These are phyloP conservation scores for Argopecten irradians DNA, from an alignment of 1,140 invertebrate genomes.

Conservation along the genomic window DNA sequence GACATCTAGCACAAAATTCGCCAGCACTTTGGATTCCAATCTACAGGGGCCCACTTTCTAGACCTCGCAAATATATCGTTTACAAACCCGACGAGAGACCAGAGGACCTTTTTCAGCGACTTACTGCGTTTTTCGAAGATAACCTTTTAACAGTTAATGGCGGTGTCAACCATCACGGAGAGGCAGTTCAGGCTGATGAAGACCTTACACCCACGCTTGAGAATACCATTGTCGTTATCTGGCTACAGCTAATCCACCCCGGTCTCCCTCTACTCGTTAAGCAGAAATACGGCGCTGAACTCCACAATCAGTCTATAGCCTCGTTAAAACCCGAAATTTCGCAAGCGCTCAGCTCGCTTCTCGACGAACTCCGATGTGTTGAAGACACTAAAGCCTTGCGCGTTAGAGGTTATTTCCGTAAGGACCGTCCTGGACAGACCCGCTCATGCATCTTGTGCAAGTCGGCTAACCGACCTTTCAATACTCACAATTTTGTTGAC, in stretches of 20 bases:
- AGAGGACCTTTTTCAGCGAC: conserved; percentile 53
- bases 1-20: conserved; percentile 49
- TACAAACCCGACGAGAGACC: conserved; percentile 42
- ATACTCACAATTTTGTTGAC: no score
- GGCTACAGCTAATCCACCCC: conserved; percentile 45
- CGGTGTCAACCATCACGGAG: conserved; percentile 43
- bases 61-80: conserved; percentile 23
- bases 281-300: conserved; percentile 50
- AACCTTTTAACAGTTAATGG: conserved; percentile 37
- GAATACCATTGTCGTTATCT: conserved; percentile 52
- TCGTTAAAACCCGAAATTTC: conserved; percentile 55
- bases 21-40: conserved; percentile 50
- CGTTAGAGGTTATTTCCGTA: no score
- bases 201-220: conserved; percentile 46
- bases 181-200: conserved; percentile 33
- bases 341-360: conserved; percentile 44
- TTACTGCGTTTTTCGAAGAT: conserved; percentile 52
- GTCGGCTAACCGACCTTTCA: no score
- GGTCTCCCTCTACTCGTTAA: conserved; percentile 49
- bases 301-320: conserved; percentile 44
- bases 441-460: no score
- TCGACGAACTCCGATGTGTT: conserved; percentile 39
- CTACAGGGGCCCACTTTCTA: not conserved
- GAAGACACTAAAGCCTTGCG: conserved; percentile 31
- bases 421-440: no score